Evolutionary conservation across 2,113 vertebrate species (phyloP).

Genomic region (Lepidothrix coronata): DNA sequence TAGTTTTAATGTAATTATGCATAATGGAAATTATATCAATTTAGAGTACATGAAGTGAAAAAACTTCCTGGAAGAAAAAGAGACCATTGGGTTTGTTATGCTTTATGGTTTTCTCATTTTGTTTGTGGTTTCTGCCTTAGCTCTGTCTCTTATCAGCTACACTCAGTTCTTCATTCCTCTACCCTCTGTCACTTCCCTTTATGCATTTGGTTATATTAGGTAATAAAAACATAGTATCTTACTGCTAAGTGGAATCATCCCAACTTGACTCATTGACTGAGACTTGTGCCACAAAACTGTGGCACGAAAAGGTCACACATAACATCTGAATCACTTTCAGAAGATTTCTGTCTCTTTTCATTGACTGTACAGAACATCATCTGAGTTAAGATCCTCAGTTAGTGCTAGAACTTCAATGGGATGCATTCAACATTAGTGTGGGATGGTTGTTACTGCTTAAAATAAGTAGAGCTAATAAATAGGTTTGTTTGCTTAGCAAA

Average conservation of each 20-base stretch:
- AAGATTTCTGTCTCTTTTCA: neutral
- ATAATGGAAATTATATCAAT: neutral
- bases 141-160: neutral
- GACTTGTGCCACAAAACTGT: neutral
- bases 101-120: neutral
- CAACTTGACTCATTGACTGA: neutral
- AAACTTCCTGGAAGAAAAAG: neutral
- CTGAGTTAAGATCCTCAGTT: neutral
- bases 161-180: neutral
- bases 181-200: neutral
- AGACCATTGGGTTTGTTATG: neutral
- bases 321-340: neutral
- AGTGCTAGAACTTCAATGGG: neutral
- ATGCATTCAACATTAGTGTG: neutral
- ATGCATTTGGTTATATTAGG: neutral
- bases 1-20: neutral
- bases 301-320: accelerated
- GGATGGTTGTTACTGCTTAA: neutral
- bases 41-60: neutral
- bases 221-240: neutral
- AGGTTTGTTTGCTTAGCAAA: neutral
- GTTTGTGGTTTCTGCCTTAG: neutral
- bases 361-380: neutral
- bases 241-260: neutral
- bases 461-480: neutral